These are phyloP conservation scores for Halesus radiatus DNA, from an alignment of 1,140 invertebrate species.

Conservation along the genomic window DNA sequence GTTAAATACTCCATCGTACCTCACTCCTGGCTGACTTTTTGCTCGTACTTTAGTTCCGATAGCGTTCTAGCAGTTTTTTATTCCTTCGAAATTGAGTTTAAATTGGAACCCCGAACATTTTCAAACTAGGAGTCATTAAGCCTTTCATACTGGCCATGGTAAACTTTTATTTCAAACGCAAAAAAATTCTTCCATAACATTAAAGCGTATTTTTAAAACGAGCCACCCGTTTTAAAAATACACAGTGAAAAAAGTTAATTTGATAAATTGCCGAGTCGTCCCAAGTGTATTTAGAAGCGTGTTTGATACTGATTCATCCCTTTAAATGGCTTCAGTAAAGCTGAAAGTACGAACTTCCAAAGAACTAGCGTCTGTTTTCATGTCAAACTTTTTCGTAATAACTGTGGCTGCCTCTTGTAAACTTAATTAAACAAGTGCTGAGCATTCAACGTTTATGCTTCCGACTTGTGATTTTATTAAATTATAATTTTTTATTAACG, in stretches of 20 bases:
- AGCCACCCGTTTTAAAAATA: slow-evolving; percentile 24
- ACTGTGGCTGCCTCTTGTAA: not conserved
- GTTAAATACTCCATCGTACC: slow-evolving; percentile 27
- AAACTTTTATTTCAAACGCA: not conserved
- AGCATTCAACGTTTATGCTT: too few relatives aligned
- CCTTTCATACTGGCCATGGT: slow-evolving; percentile 41
- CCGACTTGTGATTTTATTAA: too few relatives aligned
- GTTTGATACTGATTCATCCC: slow-evolving; percentile 39
- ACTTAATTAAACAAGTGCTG: not conserved
- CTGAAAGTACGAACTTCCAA: not conserved
- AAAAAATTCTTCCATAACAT: slow-evolving; percentile 11
- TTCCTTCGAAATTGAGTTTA: slow-evolving; percentile 46
- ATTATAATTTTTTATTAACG: too few relatives aligned
- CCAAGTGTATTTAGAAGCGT: slow-evolving; percentile 30
- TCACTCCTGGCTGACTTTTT: slow-evolving; percentile 22
- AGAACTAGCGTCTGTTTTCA: not conserved
- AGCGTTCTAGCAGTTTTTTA: slow-evolving; percentile 37
- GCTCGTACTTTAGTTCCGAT: slow-evolving; percentile 28
- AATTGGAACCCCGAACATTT: slow-evolving; percentile 46
- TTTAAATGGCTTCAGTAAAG: slow-evolving; percentile 10
- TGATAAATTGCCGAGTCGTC: slow-evolving; percentile 38
- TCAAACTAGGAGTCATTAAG: slow-evolving; percentile 51
- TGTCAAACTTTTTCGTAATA: not conserved
- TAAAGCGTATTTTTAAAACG: slow-evolving; percentile 16
- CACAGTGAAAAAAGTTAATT: slow-evolving; percentile 9